phyloP scores from a whole-genome alignment of 2,113 vertebrate species.

The Passerina amoena region DNA sequence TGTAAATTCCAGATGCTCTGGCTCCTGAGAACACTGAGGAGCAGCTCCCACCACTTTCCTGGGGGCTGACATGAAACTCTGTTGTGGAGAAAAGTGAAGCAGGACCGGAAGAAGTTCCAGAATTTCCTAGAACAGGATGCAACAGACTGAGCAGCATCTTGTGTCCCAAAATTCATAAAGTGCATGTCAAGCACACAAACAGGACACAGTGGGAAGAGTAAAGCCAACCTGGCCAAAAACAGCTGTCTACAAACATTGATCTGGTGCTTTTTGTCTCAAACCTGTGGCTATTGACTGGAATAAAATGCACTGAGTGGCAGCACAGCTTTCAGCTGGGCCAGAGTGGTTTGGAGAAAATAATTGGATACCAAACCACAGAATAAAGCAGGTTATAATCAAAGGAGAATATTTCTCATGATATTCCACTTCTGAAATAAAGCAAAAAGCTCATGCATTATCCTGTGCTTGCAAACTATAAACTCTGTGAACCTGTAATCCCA shows the following conservation, averaged over 20 bases:
- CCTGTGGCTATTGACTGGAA: not conserved
- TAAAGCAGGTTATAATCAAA: not conserved
- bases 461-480: not conserved
- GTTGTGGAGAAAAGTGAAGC: not conserved
- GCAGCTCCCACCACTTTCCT: not conserved
- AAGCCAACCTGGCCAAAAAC: not conserved
- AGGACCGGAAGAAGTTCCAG: not conserved
- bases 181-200: not conserved
- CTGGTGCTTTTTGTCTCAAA: not conserved
- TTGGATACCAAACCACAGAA: not conserved
- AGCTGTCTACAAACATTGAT: not conserved
- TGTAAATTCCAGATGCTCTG: not conserved
- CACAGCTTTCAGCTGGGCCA: not conserved
- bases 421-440: slow-evolving; percentile 10
- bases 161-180: not conserved
- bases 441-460: not conserved
- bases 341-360: not conserved
- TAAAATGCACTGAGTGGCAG: not conserved
- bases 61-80: not conserved
- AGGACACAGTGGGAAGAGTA: not conserved
- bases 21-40: not conserved
- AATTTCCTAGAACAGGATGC: not conserved
- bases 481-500: not conserved
- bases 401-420: not conserved
- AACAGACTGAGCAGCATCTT: not conserved